phyloP scores from a whole-genome alignment of 2,113 vertebrate genomes.

The Anser cygnoides region DNA sequence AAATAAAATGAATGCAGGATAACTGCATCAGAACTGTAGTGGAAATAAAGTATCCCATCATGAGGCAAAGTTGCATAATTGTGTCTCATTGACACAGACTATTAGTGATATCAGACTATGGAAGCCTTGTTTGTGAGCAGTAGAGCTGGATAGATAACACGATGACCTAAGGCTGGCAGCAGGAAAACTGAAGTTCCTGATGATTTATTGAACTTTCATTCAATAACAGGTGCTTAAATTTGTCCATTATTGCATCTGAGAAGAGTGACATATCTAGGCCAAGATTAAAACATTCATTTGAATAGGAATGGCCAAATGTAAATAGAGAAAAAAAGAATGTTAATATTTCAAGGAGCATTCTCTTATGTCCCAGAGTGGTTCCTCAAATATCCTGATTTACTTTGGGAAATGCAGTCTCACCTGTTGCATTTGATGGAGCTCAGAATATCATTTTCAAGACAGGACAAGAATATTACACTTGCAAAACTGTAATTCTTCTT shows the following conservation, averaged over 20 bases:
- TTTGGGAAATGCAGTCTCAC: neutral
- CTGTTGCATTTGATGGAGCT: neutral
- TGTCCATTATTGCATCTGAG: neutral
- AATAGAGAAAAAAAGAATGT: neutral
- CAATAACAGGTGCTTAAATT: neutral
- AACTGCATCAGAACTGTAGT: neutral
- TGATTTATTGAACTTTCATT: neutral
- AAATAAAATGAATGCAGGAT: neutral
- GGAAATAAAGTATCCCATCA: neutral
- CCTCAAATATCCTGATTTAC: neutral
- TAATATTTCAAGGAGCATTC: neutral
- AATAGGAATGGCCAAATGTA: neutral
- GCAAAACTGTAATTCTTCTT: neutral
- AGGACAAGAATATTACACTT: neutral
- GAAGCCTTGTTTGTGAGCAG: neutral
- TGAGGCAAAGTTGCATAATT: neutral
- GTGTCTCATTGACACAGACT: neutral
- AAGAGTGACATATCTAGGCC: neutral
- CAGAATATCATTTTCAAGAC: neutral
- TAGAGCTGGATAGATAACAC: neutral
- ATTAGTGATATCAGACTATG: neutral
- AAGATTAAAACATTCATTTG: neutral
- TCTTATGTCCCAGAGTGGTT: neutral
- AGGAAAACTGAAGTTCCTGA: neutral
- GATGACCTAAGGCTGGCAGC: neutral